Conservation (phyloP, 1,140 invertebrate species). For the Eubasilissa regina region DNA sequence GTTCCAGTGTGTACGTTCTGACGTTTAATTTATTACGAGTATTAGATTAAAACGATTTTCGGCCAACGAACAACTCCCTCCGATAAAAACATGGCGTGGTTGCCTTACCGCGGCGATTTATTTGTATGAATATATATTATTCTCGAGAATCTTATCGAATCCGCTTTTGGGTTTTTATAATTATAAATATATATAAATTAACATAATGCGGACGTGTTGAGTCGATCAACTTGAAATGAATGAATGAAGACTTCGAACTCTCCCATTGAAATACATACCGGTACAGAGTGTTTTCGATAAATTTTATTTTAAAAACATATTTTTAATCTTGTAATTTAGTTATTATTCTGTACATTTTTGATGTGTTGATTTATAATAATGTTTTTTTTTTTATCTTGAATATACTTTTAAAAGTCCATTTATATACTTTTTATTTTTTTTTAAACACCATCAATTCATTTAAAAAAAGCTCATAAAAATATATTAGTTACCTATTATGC, state of each 20-base stretch:
- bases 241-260: constrained; percentile 37
- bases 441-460: too few relatives aligned
- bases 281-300: constrained; percentile 11
- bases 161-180: constrained; percentile 45
- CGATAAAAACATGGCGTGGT: constrained; percentile 37
- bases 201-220: constrained; percentile 54
- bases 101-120: constrained; percentile 36
- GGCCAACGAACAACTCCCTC: constrained; percentile 32
- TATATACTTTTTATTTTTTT: too few relatives aligned
- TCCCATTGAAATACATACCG: constrained; percentile 9
- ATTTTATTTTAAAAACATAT: neutral
- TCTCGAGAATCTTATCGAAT: constrained; percentile 39
- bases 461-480: too few relatives aligned
- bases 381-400: too few relatives aligned
- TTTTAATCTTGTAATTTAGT: too few relatives aligned
- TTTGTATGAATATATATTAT: constrained; percentile 40
- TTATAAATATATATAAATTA: too few relatives aligned
- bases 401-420: too few relatives aligned
- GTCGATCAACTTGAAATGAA: constrained; percentile 47
- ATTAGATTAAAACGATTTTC: constrained; percentile 46
- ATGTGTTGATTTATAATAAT: neutral
- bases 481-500: too few relatives aligned
- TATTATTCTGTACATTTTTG: neutral
- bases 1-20: constrained; percentile 39
- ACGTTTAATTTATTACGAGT: constrained; percentile 36